These are phyloP conservation scores for Bimastos eiseni DNA, from an alignment of 2,888 invertebrate genomes.

Conservation along the genomic window DNA sequence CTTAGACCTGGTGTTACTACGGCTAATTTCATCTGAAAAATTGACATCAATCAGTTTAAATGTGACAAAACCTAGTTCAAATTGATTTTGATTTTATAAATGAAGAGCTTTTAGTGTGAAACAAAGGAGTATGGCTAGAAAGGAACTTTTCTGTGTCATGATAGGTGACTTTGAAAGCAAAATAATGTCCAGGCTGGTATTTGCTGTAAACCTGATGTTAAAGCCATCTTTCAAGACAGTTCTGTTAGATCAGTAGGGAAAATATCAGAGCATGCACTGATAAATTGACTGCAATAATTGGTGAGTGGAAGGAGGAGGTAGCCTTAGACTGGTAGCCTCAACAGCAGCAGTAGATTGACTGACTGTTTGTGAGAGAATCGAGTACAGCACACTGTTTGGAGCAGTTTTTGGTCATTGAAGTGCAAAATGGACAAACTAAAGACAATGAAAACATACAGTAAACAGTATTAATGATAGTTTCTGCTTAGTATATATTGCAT, in stretches of 20 bases:
- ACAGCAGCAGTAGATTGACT: neutral
- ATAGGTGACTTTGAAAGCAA: neutral
- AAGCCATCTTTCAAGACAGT: neutral
- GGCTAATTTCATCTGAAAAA: neutral
- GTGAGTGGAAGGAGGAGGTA: neutral
- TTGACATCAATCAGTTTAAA: neutral
- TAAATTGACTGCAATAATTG: neutral
- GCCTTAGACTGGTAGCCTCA: neutral
- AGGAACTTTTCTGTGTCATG: neutral
- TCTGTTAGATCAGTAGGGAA: neutral
- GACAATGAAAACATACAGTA: too few species aligned
- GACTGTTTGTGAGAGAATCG: neutral
- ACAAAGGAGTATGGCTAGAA: neutral
- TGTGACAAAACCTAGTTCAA: neutral
- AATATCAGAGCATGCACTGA: neutral
- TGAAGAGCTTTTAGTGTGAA: neutral
- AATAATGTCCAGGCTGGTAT: neutral
- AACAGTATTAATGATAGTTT: too few species aligned
- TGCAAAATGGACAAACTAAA: neutral
- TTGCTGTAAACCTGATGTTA: neutral
- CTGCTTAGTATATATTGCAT: neutral
- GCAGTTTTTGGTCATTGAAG: neutral
- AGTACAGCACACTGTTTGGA: neutral
- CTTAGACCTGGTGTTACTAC: neutral
- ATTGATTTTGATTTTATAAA: neutral